Conservation (phyloP, 2,888 invertebrate species). For the Nomada hirtipes region DNA sequence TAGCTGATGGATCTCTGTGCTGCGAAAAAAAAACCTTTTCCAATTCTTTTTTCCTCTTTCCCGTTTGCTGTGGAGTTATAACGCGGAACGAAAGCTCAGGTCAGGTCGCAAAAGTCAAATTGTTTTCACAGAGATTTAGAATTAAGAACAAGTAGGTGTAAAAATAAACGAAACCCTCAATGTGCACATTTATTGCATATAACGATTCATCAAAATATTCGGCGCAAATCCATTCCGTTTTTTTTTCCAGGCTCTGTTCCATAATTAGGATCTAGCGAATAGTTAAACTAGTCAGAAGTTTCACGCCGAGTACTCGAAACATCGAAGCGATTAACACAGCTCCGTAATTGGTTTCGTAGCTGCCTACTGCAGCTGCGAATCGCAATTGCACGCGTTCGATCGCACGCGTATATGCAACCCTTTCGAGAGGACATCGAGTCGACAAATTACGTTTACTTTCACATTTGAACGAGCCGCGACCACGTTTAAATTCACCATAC, state of each 20-base stretch:
- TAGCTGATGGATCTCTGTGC: neutral
- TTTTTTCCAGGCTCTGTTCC: neutral
- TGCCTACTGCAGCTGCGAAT: conserved; percentile 40
- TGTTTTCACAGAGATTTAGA: neutral
- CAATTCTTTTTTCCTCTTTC: neutral
- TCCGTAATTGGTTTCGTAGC: conserved; percentile 54
- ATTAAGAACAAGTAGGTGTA: no score
- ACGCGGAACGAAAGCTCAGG: neutral
- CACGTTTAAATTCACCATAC: conserved; percentile 36
- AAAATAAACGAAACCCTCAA: no score
- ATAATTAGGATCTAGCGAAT: conserved; percentile 2
- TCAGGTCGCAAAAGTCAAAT: neutral
- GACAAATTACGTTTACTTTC: conserved; percentile 64
- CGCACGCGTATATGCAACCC: conserved; percentile 29
- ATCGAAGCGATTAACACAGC: conserved; percentile 49
- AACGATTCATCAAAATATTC: neutral
- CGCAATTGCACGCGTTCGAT: conserved; percentile 42
- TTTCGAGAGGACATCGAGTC: conserved; percentile 47
- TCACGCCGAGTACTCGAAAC: conserved; percentile 24
- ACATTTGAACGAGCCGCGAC: conserved; percentile 18
- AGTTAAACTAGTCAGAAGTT: conserved; percentile 39
- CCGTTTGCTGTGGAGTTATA: neutral
- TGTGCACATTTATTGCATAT: no score
- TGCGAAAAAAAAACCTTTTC: neutral
- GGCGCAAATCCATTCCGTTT: neutral